Percentiles rank a stretch among this genome's conserved stretches.
phyloP scores from a whole-genome alignment of 2,888 invertebrate species.

The Serripes groenlandicus region DNA sequence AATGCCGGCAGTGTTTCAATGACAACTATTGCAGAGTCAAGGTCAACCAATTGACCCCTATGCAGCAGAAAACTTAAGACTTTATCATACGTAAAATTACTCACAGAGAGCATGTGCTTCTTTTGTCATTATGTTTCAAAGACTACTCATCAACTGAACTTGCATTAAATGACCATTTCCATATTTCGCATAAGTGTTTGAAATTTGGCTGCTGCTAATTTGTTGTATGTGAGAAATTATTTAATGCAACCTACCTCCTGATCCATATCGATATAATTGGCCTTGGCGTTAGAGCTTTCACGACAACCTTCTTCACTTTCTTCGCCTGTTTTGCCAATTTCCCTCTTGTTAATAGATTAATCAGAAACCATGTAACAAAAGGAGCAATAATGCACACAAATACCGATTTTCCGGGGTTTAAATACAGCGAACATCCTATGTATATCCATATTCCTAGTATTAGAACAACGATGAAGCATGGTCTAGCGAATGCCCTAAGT shows the following conservation, averaged over 20 bases:
- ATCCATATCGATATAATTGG: background rate
- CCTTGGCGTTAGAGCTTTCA: background rate
- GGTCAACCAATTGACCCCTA: no score
- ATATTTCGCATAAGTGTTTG: no score
- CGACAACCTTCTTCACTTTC: background rate
- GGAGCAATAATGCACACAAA: constrained; percentile 19
- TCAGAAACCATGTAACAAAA: background rate
- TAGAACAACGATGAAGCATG: background rate
- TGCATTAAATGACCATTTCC: no score
- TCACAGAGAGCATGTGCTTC: no score
- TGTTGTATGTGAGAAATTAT: no score
- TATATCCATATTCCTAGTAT: background rate
- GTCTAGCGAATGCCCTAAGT: background rate
- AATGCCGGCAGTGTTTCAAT: no score
- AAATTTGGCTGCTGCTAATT: no score
- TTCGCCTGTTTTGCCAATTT: background rate
- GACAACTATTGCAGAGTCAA: no score
- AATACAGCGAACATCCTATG: constrained; percentile 14
- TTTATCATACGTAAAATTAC: no score
- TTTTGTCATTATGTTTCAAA: no score
- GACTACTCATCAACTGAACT: no score
- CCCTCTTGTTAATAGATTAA: constrained; percentile 22
- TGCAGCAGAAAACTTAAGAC: no score
- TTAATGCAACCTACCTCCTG: constrained; percentile 15
- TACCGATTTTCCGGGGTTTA: constrained; percentile 11